phyloP scores from a whole-genome alignment of 2,888 invertebrate species.

The Dryobota labecula region DNA sequence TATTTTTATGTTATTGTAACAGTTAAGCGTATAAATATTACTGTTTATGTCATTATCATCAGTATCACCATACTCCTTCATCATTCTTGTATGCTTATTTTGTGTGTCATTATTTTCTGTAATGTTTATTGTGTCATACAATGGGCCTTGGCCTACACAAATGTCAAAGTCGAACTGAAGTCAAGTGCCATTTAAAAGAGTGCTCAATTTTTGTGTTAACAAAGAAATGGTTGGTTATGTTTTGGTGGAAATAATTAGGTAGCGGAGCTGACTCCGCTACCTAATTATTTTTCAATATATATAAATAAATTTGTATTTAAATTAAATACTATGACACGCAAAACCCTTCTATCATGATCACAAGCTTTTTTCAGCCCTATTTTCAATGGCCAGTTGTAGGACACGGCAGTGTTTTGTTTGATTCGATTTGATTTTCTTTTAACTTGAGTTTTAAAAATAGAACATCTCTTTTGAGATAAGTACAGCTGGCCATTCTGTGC shows the following conservation, averaged over 20 bases:
- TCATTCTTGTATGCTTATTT: conserved; percentile 61
- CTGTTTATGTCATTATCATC: conserved; percentile 53
- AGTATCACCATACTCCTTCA: conserved; percentile 47
- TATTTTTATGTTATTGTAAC: conserved; percentile 52
- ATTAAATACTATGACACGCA: conserved; percentile 60
- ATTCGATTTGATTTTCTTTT: conserved; percentile 31
- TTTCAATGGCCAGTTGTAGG: conserved; percentile 82
- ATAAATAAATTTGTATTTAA: conserved; percentile 1
- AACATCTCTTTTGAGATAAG: conserved; percentile 21
- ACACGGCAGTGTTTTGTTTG: conserved; percentile 30
- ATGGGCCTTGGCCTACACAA: conserved; percentile 13
- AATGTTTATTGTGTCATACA: conserved; percentile 32
- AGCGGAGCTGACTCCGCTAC: no score
- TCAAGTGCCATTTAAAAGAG: not conserved
- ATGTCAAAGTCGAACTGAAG: not conserved
- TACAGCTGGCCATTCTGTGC: conserved; percentile 79
- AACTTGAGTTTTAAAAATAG: conserved; percentile 20
- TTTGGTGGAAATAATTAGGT: no score
- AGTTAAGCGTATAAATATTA: conserved; percentile 43
- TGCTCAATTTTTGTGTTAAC: not conserved
- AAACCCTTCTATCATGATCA: conserved; percentile 68
- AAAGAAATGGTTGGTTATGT: not conserved
- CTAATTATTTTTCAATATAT: not conserved
- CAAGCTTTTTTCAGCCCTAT: conserved; percentile 79
- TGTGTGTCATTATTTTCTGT: conserved; percentile 61